Evolutionary conservation across 2,888 invertebrate species (phyloP).

Genomic region (Napeogenes sylphis): DNA sequence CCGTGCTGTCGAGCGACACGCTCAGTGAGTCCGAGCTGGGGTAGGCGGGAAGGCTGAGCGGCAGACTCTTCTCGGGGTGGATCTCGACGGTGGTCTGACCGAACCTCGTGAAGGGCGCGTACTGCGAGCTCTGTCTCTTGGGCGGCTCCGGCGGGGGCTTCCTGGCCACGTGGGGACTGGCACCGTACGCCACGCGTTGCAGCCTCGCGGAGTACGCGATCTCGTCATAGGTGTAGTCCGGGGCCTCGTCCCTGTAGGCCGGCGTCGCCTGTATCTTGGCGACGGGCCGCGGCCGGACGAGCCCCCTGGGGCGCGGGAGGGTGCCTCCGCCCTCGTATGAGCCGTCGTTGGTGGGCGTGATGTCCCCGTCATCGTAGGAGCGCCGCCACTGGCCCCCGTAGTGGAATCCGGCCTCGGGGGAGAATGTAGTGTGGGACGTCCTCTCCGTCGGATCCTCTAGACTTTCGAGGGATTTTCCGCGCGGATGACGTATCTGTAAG

Average conservation of each 20-base stretch:
- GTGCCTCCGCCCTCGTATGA: conserved; percentile 88
- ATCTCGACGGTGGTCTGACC: conserved; percentile 81
- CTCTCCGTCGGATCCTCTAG: conserved; percentile 87
- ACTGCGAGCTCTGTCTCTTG: conserved; percentile 81
- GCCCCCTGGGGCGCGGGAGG: conserved; percentile 88
- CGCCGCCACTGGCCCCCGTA: conserved; percentile 83
- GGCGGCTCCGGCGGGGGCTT: conserved; percentile 90
- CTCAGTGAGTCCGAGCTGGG: conserved; percentile 81
- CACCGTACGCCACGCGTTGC: conserved; percentile 77
- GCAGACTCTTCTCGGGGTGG: conserved; percentile 76
- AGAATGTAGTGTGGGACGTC: conserved; percentile 79
- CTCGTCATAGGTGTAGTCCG: conserved; percentile 72
- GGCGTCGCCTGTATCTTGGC: conserved; percentile 84
- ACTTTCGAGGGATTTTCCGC: conserved; percentile 91
- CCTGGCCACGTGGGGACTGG: conserved; percentile 85
- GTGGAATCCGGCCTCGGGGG: conserved; percentile 77
- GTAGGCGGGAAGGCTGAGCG: conserved; percentile 80
- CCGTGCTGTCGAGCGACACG: conserved; percentile 80
- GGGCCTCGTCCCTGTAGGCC: conserved; percentile 65
- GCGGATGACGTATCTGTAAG: conserved; percentile 85
- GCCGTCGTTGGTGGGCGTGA: conserved; percentile 88
- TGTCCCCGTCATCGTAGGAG: conserved; percentile 93
- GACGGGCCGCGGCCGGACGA: conserved; percentile 88
- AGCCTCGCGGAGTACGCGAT: conserved; percentile 68
- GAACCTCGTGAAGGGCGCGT: conserved; percentile 70